Evolutionary conservation across 2,888 invertebrate genomes (phyloP).

Genomic region (Hypselothyrea guttata): DNA sequence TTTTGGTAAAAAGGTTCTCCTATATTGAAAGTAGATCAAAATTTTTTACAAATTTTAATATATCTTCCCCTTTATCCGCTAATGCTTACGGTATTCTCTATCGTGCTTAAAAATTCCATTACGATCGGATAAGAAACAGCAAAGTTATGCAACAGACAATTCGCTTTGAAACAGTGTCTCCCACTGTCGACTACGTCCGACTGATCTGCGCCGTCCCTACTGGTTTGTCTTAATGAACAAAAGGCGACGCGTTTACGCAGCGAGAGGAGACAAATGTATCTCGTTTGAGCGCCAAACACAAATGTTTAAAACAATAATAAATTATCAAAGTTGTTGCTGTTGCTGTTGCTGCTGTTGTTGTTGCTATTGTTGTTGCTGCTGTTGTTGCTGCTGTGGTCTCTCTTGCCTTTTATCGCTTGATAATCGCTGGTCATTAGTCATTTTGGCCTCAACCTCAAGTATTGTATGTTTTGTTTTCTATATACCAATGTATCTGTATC

Average conservation of each 20-base stretch:
- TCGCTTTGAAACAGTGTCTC: too few species aligned
- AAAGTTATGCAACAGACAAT: too few species aligned
- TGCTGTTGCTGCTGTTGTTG: conserved; percentile 23
- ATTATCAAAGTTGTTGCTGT: conserved; percentile 58
- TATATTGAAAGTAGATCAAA: too few species aligned
- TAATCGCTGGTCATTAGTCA: conserved; percentile 81
- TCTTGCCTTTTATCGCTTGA: conserved; percentile 78
- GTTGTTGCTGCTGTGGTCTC: conserved; percentile 46
- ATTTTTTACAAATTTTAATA: too few species aligned
- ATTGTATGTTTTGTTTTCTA: conserved; percentile 67
- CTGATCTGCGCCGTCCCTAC: too few species aligned
- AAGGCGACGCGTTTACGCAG: conserved; percentile 39
- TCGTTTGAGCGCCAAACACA: conserved; percentile 77
- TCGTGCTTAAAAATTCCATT: too few species aligned
- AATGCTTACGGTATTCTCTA: too few species aligned
- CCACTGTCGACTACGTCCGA: too few species aligned
- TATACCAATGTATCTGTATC: conserved; percentile 72
- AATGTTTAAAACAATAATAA: conserved; percentile 79
- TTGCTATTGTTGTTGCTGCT: conserved; percentile 28
- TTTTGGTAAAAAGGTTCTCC: too few species aligned
- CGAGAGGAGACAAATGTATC: conserved; percentile 69
- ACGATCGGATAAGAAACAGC: too few species aligned
- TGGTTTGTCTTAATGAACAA: conserved; percentile 76
- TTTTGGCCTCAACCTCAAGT: conserved; percentile 78
- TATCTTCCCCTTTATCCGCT: too few species aligned